phyloP scores from a whole-genome alignment of 1,140 invertebrate genomes.

The Orussus abietinus region DNA sequence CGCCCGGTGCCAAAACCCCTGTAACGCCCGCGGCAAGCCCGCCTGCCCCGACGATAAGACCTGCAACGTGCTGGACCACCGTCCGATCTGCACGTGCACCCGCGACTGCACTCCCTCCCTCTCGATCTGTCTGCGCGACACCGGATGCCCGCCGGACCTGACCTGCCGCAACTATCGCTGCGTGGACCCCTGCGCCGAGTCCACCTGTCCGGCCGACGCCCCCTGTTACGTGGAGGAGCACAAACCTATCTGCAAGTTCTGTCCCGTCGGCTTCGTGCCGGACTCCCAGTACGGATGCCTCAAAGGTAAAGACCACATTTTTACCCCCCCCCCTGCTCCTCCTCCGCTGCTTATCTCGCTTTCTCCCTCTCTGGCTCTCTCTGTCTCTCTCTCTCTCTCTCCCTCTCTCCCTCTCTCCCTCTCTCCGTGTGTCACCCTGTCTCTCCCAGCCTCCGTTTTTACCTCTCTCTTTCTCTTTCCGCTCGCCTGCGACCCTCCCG shows the following conservation, averaged over 20 bases:
- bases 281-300: slow-evolving; percentile 88
- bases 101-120: slow-evolving; percentile 80
- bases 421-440: background rate
- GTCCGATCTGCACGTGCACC: slow-evolving; percentile 79
- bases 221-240: slow-evolving; percentile 90
- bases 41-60: slow-evolving; percentile 75
- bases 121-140: slow-evolving; percentile 84
- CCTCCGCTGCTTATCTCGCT: background rate
- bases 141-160: slow-evolving; percentile 77
- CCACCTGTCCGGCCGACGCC: slow-evolving; percentile 72
- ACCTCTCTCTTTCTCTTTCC: background rate
- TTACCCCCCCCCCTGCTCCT: no score
- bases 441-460: background rate
- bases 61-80: slow-evolving; percentile 81
- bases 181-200: slow-evolving; percentile 80
- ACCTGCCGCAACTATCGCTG: slow-evolving; percentile 87
- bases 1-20: slow-evolving; percentile 81
- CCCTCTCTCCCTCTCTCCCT: background rate
- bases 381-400: slow-evolving; percentile 1
- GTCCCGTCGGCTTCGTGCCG: slow-evolving; percentile 82
- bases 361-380: slow-evolving; percentile 5
- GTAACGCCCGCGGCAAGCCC: slow-evolving; percentile 56
- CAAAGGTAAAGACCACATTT: slow-evolving; percentile 80
- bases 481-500: no score
- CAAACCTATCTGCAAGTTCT: slow-evolving; percentile 90